A percentile compares a stretch with the other conserved stretches of the same genome.
Conservation (phyloP, 1,140 invertebrate genomes). For the Lordiphosa clarofinis region DNA sequence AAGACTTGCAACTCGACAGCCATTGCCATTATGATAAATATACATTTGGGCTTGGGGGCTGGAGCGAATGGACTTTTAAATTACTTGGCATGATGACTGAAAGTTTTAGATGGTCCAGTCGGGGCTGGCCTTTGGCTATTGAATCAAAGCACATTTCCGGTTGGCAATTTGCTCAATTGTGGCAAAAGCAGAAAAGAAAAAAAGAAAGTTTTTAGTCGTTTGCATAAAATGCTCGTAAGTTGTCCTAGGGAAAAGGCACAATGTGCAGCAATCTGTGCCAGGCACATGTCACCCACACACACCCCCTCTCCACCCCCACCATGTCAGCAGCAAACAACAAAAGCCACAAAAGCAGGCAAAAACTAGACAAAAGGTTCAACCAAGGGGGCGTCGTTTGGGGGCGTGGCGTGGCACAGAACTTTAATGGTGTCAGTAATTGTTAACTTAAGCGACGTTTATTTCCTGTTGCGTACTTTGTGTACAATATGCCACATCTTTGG, state of each 20-base stretch:
- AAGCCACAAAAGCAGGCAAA: slow-evolving; percentile 22
- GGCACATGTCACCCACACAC: slow-evolving; percentile 61
- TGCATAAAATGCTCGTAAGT: slow-evolving; percentile 44
- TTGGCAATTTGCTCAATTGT: slow-evolving; percentile 70
- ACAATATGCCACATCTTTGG: slow-evolving; percentile 53
- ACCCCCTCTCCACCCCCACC: slow-evolving; percentile 32
- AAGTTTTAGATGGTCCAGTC: slow-evolving; percentile 41
- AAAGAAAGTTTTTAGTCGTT: slow-evolving; percentile 47
- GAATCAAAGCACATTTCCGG: slow-evolving; percentile 68
- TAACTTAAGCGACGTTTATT: slow-evolving; percentile 77
- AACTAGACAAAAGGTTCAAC: slow-evolving; percentile 41
- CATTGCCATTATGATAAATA: slow-evolving; percentile 72
- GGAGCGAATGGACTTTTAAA: slow-evolving; percentile 61
- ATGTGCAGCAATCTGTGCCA: slow-evolving; percentile 45
- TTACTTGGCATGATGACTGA: slow-evolving; percentile 39
- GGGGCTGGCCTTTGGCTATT: slow-evolving; percentile 42
- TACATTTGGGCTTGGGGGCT: slow-evolving; percentile 51
- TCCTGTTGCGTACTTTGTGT: slow-evolving; percentile 75
- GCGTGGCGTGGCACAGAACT: slow-evolving; percentile 53
- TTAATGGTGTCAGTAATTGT: slow-evolving; percentile 78
- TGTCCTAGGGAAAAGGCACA: slow-evolving; percentile 34
- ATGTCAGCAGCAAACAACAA: slow-evolving; percentile 8
- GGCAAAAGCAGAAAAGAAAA: slow-evolving; percentile 20
- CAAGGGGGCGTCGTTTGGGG: slow-evolving; percentile 3
- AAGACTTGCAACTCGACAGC: slow-evolving; percentile 20